phyloP scores from a whole-genome alignment of 2,113 vertebrate species.

The Anas platyrhynchos region DNA sequence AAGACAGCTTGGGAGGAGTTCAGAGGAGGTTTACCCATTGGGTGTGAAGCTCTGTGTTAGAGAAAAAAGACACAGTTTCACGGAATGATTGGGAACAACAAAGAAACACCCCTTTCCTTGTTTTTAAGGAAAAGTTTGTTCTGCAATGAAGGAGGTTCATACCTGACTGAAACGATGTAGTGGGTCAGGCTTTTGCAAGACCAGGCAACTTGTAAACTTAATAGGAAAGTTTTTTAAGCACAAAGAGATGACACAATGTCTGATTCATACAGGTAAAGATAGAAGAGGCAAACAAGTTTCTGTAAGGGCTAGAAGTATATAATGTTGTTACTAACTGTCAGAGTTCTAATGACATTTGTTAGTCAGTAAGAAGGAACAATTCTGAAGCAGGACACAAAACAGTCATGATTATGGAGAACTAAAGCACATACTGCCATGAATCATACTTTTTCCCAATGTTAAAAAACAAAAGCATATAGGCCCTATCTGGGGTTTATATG shows the following conservation, averaged over 20 bases:
- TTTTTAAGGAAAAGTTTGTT: background rate
- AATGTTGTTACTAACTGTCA: constrained; percentile 15
- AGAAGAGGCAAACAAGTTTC: background rate
- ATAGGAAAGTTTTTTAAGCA: background rate
- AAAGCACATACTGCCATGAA: constrained; percentile 26
- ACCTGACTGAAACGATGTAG: background rate
- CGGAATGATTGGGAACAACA: background rate
- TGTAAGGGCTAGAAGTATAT: background rate
- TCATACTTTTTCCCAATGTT: constrained; percentile 49
- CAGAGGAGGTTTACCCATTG: background rate
- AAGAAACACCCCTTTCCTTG: background rate
- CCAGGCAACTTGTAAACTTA: background rate
- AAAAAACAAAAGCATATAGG: background rate
- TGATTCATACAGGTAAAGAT: background rate
- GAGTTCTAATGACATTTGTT: constrained; percentile 36
- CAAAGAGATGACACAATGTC: background rate
- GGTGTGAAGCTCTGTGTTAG: background rate
- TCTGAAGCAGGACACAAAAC: constrained; percentile 50
- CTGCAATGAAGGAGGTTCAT: background rate
- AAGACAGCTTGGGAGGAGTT: background rate
- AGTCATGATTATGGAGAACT: constrained; percentile 13
- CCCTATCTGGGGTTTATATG: background rate
- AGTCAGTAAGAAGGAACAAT: constrained; percentile 17
- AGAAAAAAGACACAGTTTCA: background rate
- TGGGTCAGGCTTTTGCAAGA: background rate